Evolutionary conservation across 2,797 vertebrate species (phyloP).

Genomic region (Takifugu rubripes): DNA sequence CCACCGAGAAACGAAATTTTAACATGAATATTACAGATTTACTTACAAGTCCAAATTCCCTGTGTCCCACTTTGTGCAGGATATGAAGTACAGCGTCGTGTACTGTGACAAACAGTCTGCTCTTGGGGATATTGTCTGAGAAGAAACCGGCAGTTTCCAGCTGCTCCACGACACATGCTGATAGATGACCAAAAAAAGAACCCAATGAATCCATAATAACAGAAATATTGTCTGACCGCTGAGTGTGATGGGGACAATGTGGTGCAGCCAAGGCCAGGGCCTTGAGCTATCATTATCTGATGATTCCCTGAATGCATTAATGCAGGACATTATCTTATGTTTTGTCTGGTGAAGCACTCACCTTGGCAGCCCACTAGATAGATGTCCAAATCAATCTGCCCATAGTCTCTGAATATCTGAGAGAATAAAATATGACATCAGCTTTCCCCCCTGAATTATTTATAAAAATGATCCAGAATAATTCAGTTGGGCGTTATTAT

Average conservation of each 20-base stretch:
- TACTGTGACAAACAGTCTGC: constrained; percentile 80
- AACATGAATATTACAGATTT: not conserved
- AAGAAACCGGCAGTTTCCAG: constrained; percentile 85
- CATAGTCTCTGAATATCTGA: constrained; percentile 89
- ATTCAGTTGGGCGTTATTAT: not conserved
- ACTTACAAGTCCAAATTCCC: constrained; percentile 51
- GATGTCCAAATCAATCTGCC: constrained; percentile 82
- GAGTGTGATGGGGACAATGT: constrained; percentile 1
- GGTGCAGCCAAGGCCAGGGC: constrained; percentile 27
- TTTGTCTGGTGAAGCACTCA: constrained; percentile 60
- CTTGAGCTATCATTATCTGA: constrained; percentile 32
- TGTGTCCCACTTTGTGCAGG: constrained; percentile 12
- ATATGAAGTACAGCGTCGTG: constrained; percentile 80
- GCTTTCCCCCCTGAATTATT: not conserved
- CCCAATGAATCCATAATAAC: constrained; percentile 10
- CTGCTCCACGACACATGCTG: constrained; percentile 83
- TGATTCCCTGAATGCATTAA: constrained; percentile 5
- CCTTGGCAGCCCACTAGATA: constrained; percentile 84
- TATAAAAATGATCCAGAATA: not conserved
- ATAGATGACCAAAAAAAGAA: not conserved
- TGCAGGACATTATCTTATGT: constrained; percentile 19
- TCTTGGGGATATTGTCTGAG: constrained; percentile 78
- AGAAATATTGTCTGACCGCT: constrained; percentile 21
- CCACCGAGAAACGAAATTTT: not conserved
- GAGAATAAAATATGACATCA: constrained; percentile 2